These are phyloP conservation scores for Bombus consobrinus DNA, from an alignment of 1,140 invertebrate species.

Conservation along the genomic window DNA sequence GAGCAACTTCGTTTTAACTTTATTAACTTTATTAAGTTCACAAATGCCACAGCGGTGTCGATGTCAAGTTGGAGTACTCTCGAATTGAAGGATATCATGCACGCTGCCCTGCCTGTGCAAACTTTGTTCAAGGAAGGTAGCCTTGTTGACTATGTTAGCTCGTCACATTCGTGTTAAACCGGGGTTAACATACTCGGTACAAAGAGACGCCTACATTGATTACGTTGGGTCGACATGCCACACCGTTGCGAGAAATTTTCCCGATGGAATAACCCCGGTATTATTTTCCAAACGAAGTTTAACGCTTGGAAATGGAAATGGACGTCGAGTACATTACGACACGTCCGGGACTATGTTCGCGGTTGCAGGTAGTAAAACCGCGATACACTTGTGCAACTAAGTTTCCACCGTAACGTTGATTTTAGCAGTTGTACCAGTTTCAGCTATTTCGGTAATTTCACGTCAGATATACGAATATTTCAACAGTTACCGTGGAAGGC, in stretches of 20 bases:
- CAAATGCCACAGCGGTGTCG: not conserved
- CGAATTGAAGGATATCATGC: conserved; percentile 23
- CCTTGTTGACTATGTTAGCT: conserved; percentile 6
- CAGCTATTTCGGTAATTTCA: too few relatives aligned
- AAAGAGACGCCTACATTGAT: conserved; percentile 37
- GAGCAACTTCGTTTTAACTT: conserved; percentile 59
- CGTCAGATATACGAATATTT: not conserved
- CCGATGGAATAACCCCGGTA: not conserved
- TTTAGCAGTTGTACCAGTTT: not conserved
- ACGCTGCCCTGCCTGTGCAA: not conserved
- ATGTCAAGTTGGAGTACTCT: conserved; percentile 4
- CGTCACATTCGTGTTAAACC: conserved; percentile 22
- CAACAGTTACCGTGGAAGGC: too few relatives aligned
- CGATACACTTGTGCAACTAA: not conserved
- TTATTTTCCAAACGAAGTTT: not conserved
- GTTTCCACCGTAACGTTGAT: not conserved
- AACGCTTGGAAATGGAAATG: too few relatives aligned
- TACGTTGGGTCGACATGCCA: conserved; percentile 4
- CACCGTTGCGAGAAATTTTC: not conserved
- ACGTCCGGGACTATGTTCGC: not conserved
- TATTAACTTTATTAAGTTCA: conserved; percentile 5
- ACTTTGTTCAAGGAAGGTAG: not conserved
- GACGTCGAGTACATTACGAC: not conserved
- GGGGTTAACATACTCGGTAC: conserved; percentile 9
- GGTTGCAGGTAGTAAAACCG: not conserved